Percentiles rank a stretch among this genome's conserved stretches.
Conservation (phyloP, 2,113 vertebrate species). For the Oophaga pumilio region DNA sequence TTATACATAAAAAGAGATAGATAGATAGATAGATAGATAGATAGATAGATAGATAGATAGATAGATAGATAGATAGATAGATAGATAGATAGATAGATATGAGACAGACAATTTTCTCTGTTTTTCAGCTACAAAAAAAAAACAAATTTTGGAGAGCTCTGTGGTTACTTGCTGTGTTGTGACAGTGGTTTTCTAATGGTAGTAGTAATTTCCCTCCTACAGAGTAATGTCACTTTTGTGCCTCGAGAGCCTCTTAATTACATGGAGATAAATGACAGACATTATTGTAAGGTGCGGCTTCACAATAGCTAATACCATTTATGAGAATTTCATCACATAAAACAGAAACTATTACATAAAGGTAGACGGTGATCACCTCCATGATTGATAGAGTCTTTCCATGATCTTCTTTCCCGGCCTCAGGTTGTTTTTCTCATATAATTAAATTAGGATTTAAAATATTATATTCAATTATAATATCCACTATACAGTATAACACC, state of each 20-base stretch:
- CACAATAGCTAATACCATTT: background rate
- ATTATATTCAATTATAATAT: background rate
- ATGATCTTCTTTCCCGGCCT: background rate
- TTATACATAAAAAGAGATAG: too few species aligned
- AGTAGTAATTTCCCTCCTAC: conserved; percentile 7
- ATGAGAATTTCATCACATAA: background rate
- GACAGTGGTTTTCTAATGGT: background rate
- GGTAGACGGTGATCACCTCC: background rate
- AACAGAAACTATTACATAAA: background rate
- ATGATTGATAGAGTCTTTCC: background rate
- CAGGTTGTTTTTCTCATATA: background rate
- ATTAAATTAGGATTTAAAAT: background rate
- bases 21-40: too few species aligned
- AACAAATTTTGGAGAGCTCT: background rate
- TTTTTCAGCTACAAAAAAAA: background rate
- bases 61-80: too few species aligned
- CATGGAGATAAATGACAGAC: background rate
- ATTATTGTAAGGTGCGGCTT: background rate
- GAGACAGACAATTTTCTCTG: too few species aligned
- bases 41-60: too few species aligned
- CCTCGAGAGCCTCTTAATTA: background rate
- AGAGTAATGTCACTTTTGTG: background rate
- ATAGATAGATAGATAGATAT: too few species aligned
- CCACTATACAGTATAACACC: background rate
- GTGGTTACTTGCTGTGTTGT: background rate